Base-by-base conservation (phyloP, 2,113 vertebrate genomes). In the Oreochromis spilurus region DNA sequence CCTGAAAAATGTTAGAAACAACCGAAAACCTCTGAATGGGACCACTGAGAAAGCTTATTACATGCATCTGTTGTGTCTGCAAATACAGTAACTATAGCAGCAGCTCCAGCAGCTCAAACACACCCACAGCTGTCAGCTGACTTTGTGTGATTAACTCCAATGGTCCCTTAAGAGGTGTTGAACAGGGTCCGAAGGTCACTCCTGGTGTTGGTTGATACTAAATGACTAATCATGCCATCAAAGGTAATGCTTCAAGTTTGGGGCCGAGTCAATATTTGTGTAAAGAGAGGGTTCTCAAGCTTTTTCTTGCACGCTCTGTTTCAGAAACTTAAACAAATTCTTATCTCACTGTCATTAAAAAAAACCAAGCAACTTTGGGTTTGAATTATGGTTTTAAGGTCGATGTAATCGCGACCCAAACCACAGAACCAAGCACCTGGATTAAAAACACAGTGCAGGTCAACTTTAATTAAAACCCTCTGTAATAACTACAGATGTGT, bases 311-410 rank as follows among this genome's bases (percentile, higher is more conserved):
- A 55, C 21, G 10, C 26, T 50, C 24, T 31, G 26, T 31, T 77
- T 52, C 45, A 31, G 72, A 77, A 77, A 77, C 9, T 12, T 12
- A 77, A 11, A 29, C 5, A 26, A 29, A 3, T 19, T 50, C 2
- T 6, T 50, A 17, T 17, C 24, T 48, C 24, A 9, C 43, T 26
- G 40, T 72, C 38, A 45, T 10, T 45, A 45, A 26, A 72, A 70
- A 50, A 45, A 70, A 16, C 0, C 0, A 13, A 65, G n/a, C 2
- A 21, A 38, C 2, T 21, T 65, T 38, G 19, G 4, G 38, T 65
- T 38, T 77, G 5, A 75, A 10, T 75, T 48, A 11, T 75, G 29
- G 9, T 48, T 75, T 11, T 50, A 75, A 12, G 43, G 16, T 50
- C 4, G 2, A 10, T 50, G 24, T 50, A 50, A 50, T 19, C 31